These are phyloP conservation scores for Epizoanthus scotinus DNA, from an alignment of 92 coral and sea anemone species.

Conservation along the genomic window DNA sequence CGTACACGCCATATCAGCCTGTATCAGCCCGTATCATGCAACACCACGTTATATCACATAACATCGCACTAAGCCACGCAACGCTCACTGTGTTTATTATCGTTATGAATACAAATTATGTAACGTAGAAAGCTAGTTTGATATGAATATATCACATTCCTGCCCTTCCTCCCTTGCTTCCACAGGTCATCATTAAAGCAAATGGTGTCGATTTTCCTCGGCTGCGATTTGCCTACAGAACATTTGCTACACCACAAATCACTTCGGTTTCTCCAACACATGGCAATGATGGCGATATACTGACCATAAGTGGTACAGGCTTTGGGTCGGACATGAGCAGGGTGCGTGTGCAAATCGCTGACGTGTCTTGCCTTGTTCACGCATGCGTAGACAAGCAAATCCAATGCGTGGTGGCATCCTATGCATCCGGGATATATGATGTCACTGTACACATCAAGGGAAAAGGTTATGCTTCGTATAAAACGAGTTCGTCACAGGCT, in stretches of 20 bases:
- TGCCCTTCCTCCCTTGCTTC: not conserved
- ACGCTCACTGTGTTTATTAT: not conserved
- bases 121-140: not conserved
- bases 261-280: constrained; percentile 63
- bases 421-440: constrained; percentile 65
- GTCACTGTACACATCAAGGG: constrained; percentile 68
- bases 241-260: constrained; percentile 69
- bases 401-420: constrained; percentile 51
- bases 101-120: not conserved
- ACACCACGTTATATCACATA: not conserved
- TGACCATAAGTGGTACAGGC: constrained; percentile 73
- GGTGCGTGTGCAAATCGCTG: constrained; percentile 59
- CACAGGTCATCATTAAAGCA: constrained; percentile 58
- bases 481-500: constrained; percentile 25
- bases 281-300: constrained; percentile 58
- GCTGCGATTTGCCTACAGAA: constrained; percentile 63
- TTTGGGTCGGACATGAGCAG: constrained; percentile 60
- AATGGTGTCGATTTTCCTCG: constrained; percentile 62
- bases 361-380: constrained; percentile 57
- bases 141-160: not conserved
- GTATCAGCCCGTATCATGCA: not conserved
- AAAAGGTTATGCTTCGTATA: constrained; percentile 69
- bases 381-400: constrained; percentile 45
- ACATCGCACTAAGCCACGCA: not conserved
- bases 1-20: no score